Evolutionary conservation across 2,888 invertebrate species (phyloP).

Genomic region (Melipona beecheii): DNA sequence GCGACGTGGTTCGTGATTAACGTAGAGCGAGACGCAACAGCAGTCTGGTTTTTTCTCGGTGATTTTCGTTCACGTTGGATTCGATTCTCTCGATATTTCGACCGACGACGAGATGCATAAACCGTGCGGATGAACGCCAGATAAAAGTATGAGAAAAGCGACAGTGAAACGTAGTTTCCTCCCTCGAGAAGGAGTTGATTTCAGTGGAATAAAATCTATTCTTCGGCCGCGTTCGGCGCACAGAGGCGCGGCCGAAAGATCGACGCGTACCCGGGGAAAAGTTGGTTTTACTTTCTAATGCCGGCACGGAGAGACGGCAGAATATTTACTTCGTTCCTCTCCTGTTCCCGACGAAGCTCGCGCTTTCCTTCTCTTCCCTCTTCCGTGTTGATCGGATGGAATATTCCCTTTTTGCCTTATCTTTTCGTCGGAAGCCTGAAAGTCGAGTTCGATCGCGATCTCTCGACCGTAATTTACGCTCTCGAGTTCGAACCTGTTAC

Average conservation of each 20-base stretch:
- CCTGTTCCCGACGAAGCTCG: background rate
- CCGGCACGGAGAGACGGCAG: background rate
- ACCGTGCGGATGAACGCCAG: background rate
- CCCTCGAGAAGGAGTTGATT: constrained; percentile 2
- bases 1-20: background rate
- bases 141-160: constrained; percentile 3
- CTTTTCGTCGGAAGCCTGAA: background rate
- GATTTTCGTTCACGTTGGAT: background rate
- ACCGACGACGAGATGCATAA: constrained; percentile 4
- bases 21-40: background rate
- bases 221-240: background rate
- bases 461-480: too few species aligned
- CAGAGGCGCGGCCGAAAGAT: constrained; percentile 6
- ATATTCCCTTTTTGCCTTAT: background rate
- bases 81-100: too few species aligned
- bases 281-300: constrained; percentile 52
- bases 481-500: too few species aligned
- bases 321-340: constrained; percentile 20
- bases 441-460: background rate
- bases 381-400: background rate
- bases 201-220: constrained; percentile 21
- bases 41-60: background rate
- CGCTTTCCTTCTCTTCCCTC: background rate
- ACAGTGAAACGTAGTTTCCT: constrained; percentile 11
- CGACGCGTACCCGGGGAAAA: constrained; percentile 15